Evolutionary conservation across 2,888 invertebrate species (phyloP), one percentile per base, ranked within the genome.

Genomic region (Conus canariensis): DNA sequence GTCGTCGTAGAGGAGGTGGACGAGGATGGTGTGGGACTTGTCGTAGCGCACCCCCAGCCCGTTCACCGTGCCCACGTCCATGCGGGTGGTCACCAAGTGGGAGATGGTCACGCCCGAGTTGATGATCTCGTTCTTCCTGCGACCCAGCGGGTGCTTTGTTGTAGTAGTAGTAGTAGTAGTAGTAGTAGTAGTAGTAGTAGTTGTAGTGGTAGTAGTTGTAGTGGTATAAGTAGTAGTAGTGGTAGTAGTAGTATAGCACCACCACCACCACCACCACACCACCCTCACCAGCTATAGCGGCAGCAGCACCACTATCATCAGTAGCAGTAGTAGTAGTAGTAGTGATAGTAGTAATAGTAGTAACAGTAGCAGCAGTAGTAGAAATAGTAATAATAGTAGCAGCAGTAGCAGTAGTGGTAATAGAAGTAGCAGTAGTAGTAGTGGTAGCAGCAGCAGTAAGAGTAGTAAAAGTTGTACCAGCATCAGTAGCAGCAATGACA

Each of bases 1-100:
- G 85, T 93, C 92, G 0, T 93, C 93, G 86, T 93, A 94, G 6
- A 91, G 88, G 88, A 91, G 92, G 19, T 91, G 90, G 22, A 92
- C 87, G 0, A 94, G 25, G 0, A 92, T 7, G 59, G 87, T 92
- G 67, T 85, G 25, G 6, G 92, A 93, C 87, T 93, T 93, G 87
- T 93, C 93, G 87, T 93, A 94, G 30, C 90, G 91, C 25, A 94
- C 56, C 6, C 93, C 92, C 4, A 94, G 88, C 2, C 91, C 92
- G 9, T 91, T 92, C 30, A 93, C 86, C 22, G 90, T 59, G 4
- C 93, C 93, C 30, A 94, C 90, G 83, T 93, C 90, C 4, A 88
- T 77, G 0, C 91, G 90, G 10, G 92, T 91, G 64, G 19, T 91
- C 85, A 94, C 87, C 77, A 92, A 83, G 82, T 93, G 92, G 25